A percentile compares a stretch with the other conserved stretches of the same genome.
These are phyloP conservation scores for Pantherophis alleghaniensis DNA, from an alignment of 2,797 vertebrate genomes.

Conservation along the genomic window DNA sequence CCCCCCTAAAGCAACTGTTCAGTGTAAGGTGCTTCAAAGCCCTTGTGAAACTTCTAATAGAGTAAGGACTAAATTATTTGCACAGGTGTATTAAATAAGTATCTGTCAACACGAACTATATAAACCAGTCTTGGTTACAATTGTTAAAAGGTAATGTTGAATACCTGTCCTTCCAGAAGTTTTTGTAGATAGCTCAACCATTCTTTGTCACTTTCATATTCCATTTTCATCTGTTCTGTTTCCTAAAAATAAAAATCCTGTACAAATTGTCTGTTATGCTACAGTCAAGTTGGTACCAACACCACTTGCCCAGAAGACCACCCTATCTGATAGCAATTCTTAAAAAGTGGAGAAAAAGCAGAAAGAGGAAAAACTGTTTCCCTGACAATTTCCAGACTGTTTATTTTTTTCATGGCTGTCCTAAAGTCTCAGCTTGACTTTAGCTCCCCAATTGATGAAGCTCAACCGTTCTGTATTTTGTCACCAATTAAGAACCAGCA, in stretches of 20 bases:
- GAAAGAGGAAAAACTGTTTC: not conserved
- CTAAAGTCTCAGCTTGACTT: not conserved
- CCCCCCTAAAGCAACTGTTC: not conserved
- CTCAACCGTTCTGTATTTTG: not conserved
- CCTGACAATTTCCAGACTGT: not conserved
- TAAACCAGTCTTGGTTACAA: not conserved
- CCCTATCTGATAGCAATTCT: not conserved
- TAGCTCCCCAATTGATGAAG: not conserved
- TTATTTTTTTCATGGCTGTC: not conserved
- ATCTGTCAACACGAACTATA: not conserved
- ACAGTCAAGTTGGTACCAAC: not conserved
- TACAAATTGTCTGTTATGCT: not conserved
- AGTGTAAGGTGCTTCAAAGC: not conserved
- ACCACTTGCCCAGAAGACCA: not conserved
- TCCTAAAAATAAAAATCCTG: slow-evolving; percentile 69
- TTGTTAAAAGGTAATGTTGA: slow-evolving; percentile 39
- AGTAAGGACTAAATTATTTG: not conserved
- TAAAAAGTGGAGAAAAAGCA: not conserved
- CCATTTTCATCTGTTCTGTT: slow-evolving; percentile 62
- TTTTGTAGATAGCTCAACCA: slow-evolving; percentile 82
- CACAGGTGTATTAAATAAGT: not conserved
- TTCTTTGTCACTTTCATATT: slow-evolving; percentile 75
- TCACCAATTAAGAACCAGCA: not conserved
- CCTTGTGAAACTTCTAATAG: not conserved
- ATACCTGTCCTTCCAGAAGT: slow-evolving; percentile 87